A percentile compares a stretch with the other conserved stretches of the same genome.
phyloP scores from a whole-genome alignment of 2,888 invertebrate species.

The Heptascelio sp. region DNA sequence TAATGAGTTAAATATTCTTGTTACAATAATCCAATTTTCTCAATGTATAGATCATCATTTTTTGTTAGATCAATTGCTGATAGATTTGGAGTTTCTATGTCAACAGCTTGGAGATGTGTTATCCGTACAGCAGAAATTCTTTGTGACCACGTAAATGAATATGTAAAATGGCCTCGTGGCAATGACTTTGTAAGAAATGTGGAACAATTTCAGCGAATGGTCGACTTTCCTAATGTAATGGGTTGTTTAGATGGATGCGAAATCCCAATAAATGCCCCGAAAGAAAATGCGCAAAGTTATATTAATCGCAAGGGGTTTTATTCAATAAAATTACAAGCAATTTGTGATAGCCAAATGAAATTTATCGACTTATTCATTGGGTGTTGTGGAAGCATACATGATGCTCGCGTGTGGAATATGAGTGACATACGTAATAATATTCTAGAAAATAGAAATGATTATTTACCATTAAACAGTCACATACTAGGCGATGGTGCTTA shows the following conservation, averaged over 20 bases:
- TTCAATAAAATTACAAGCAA: conserved; percentile 35
- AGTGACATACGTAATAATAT: conserved; percentile 26
- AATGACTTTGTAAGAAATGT: no score
- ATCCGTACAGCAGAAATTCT: no score
- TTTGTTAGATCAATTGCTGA: conserved; percentile 19
- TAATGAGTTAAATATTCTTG: no score
- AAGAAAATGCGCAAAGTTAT: conserved; percentile 39
- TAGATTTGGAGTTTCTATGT: conserved; percentile 13
- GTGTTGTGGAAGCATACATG: conserved; percentile 44
- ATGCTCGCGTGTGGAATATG: conserved; percentile 41
- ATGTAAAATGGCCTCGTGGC: no score
- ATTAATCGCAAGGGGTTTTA: conserved; percentile 42
- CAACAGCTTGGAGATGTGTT: no score
- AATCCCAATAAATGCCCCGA: conserved; percentile 37
- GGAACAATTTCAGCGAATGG: neutral
- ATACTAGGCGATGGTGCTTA: conserved; percentile 40
- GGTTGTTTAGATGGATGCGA: conserved; percentile 30
- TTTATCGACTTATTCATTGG: conserved; percentile 41
- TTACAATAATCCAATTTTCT: no score
- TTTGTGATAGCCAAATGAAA: conserved; percentile 8
- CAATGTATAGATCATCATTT: no score
- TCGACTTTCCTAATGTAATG: conserved; percentile 3
- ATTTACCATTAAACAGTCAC: no score
- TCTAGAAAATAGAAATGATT: neutral
- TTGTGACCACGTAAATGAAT: no score